Evolutionary conservation across 2,113 vertebrate genomes (phyloP).

Genomic region (Antechinus stuartii): DNA sequence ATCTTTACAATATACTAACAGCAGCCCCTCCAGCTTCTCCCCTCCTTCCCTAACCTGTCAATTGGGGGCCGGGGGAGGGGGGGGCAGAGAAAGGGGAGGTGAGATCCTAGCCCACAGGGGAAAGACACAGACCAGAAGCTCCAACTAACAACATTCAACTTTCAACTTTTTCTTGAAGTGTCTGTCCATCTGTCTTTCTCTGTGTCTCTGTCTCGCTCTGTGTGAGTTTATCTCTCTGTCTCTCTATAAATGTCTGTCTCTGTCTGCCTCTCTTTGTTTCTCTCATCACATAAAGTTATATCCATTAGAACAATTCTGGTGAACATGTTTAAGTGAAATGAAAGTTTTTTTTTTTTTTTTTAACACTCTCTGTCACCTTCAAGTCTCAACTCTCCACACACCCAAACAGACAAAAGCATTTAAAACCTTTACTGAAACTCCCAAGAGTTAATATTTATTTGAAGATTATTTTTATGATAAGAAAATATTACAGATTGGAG

Average conservation of each 20-base stretch:
- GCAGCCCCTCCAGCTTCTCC: neutral
- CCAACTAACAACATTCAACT: neutral
- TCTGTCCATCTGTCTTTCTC: too few species aligned
- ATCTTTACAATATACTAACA: neutral
- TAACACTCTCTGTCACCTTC: neutral
- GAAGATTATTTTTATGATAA: neutral
- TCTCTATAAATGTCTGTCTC: too few species aligned
- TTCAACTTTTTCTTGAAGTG: neutral
- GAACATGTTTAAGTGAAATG: neutral
- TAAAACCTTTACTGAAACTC: neutral
- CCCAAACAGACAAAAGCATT: neutral
- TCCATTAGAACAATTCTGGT: neutral
- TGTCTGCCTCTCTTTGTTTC: neutral
- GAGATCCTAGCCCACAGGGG: neutral
- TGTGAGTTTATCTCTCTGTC: too few species aligned
- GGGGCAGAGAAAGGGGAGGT: too few species aligned
- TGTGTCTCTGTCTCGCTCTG: too few species aligned
- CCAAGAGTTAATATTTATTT: neutral
- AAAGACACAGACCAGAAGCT: neutral
- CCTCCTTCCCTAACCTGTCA: neutral
- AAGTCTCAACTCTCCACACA: neutral
- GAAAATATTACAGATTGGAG: neutral
- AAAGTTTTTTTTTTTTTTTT: neutral
- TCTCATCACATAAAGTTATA: neutral
- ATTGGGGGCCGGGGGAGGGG: neutral